A percentile compares a stretch with the other conserved stretches of the same genome.
These are phyloP conservation scores for Drosophila heteroneura DNA, from an alignment of 2,888 invertebrate species.

Conservation along the genomic window DNA sequence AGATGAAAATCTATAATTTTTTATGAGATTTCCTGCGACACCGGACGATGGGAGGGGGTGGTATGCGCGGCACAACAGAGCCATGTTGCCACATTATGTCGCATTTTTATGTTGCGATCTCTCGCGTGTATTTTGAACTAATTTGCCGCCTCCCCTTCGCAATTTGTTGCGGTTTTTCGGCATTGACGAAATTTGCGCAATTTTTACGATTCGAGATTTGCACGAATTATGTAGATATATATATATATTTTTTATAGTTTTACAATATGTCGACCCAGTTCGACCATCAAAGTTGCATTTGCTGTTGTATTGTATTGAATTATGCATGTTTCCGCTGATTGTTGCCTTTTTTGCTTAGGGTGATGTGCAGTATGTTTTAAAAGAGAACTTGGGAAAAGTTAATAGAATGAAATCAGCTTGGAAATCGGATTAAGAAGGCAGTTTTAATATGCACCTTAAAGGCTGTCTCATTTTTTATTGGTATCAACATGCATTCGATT, in stretches of 20 bases:
- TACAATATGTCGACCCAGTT: slow-evolving; percentile 73
- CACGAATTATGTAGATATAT: slow-evolving; percentile 69
- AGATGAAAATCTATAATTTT: slow-evolving; percentile 80
- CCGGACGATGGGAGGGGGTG: slow-evolving; percentile 18
- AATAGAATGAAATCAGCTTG: background rate
- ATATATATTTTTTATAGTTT: slow-evolving; percentile 70
- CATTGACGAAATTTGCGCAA: slow-evolving; percentile 63
- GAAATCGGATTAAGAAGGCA: background rate
- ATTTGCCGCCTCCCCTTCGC: slow-evolving; percentile 53
- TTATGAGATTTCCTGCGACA: slow-evolving; percentile 68
- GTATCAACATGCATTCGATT: background rate
- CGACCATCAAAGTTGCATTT: slow-evolving; percentile 67
- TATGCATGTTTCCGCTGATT: slow-evolving; percentile 27
- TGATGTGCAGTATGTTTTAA: background rate
- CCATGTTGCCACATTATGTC: slow-evolving; percentile 69
- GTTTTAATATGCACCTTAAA: background rate
- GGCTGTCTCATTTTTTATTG: background rate
- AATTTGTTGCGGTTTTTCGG: slow-evolving; percentile 74
- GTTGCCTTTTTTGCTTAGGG: slow-evolving; percentile 11
- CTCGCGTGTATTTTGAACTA: slow-evolving; percentile 60
- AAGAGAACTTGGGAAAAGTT: background rate
- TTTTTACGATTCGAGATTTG: slow-evolving; percentile 77
- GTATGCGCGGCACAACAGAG: slow-evolving; percentile 4
- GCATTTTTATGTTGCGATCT: slow-evolving; percentile 67
- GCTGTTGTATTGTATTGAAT: slow-evolving; percentile 44